These are phyloP conservation scores for Cephus nigrinus DNA, from an alignment of 2,888 invertebrate species.

Conservation along the genomic window DNA sequence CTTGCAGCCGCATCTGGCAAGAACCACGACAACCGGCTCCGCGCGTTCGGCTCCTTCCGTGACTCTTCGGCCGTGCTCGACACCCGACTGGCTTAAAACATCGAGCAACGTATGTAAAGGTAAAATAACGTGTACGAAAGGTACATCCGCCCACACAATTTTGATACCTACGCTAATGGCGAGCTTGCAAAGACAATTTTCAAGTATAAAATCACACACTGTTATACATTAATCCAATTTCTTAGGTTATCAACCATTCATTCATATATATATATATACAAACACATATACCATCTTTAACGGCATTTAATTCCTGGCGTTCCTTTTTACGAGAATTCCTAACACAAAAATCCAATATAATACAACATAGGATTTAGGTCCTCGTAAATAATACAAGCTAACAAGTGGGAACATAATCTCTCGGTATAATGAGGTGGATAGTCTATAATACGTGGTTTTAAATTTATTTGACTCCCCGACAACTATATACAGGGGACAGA, in stretches of 20 bases:
- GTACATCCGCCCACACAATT: conserved; percentile 15
- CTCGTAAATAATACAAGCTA: neutral
- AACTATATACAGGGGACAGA: neutral
- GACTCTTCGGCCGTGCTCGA: conserved; percentile 37
- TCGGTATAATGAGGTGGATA: neutral
- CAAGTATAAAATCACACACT: neutral
- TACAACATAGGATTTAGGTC: neutral
- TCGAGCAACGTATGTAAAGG: neutral
- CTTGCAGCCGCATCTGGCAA: conserved; percentile 30
- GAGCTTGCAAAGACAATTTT: conserved; percentile 8
- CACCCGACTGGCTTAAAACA: neutral
- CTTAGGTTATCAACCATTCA: neutral
- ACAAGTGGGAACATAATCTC: neutral
- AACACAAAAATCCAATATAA: neutral
- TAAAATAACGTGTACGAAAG: conserved; percentile 20
- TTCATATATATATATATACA: neutral
- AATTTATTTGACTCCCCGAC: neutral
- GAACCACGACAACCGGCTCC: conserved; percentile 47
- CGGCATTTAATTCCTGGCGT: neutral
- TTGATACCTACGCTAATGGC: conserved; percentile 19
- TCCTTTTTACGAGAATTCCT: neutral
- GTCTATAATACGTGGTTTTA: neutral
- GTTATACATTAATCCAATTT: neutral
- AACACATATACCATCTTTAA: neutral
- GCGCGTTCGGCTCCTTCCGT: conserved; percentile 1